Conservation (phyloP, 2,113 vertebrate species). For the Odocoileus virginianus region DNA sequence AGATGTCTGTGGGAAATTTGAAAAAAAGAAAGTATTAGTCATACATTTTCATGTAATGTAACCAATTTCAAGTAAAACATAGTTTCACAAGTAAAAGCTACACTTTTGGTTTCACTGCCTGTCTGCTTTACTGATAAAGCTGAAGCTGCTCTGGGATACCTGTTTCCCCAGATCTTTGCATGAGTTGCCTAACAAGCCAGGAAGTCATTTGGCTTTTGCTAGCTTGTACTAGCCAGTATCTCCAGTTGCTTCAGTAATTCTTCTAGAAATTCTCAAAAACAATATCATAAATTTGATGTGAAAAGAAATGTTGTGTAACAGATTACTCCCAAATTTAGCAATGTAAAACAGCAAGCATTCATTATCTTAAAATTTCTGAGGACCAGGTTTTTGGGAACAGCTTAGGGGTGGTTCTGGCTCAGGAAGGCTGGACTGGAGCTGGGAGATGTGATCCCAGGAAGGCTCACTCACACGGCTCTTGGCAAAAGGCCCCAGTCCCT, state of each 20-base stretch:
- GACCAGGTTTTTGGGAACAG: background rate
- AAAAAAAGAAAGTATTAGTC: background rate
- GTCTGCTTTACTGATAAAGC: background rate
- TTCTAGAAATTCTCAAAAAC: constrained; percentile 11
- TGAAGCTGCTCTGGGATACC: background rate
- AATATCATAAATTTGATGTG: background rate
- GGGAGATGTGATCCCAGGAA: background rate
- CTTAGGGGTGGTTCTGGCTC: background rate
- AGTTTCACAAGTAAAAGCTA: background rate
- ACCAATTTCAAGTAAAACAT: background rate
- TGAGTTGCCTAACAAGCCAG: background rate
- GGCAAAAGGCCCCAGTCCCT: background rate
- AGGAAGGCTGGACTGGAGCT: background rate
- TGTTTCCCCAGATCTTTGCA: background rate
- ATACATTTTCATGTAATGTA: background rate
- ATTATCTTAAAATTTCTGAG: background rate
- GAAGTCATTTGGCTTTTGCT: background rate
- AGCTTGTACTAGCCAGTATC: background rate
- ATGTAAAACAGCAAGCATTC: background rate
- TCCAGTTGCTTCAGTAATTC: background rate
- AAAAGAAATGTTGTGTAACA: background rate
- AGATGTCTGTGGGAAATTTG: background rate
- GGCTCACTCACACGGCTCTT: background rate
- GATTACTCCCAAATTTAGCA: background rate
- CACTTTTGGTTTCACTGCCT: background rate